These are phyloP conservation scores for Gallinago stenura DNA, from an alignment of 2,797 vertebrate species.

Conservation along the genomic window DNA sequence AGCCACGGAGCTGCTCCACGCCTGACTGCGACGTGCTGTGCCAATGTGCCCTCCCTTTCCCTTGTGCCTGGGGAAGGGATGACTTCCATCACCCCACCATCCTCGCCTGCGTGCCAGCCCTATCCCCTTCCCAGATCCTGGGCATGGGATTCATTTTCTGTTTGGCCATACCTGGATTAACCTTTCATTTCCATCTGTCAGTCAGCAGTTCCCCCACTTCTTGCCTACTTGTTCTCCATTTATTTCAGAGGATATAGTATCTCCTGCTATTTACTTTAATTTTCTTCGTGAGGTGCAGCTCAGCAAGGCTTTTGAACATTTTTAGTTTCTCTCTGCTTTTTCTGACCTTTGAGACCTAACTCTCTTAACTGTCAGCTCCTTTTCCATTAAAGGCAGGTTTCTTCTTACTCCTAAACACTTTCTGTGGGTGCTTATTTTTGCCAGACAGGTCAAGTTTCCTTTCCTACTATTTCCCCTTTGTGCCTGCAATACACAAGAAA, in stretches of 20 bases:
- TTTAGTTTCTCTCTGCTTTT: not conserved
- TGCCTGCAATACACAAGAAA: not conserved
- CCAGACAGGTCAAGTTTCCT: not conserved
- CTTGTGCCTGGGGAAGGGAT: not conserved
- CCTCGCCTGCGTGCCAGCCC: not conserved
- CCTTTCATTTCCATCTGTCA: slow-evolving; percentile 3
- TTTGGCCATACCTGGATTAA: not conserved
- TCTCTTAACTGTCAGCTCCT: not conserved
- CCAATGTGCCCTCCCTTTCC: fast-evolving
- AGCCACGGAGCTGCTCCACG: not conserved
- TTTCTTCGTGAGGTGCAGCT: not conserved
- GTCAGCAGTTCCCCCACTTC: not conserved
- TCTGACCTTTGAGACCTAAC: not conserved
- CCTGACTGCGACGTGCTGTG: not conserved
- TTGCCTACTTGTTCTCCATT: not conserved
- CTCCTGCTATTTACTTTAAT: not conserved
- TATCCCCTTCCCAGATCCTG: not conserved
- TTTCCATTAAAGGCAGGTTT: not conserved
- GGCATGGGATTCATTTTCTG: not conserved
- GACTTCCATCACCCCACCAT: not conserved
- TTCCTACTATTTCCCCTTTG: not conserved
- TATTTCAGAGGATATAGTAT: not conserved
- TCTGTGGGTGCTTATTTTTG: slow-evolving; percentile 2
- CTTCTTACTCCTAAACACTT: not conserved
- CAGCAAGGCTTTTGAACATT: not conserved